Conservation (phyloP, 1,140 invertebrate species). For the Cherax quadricarinatus region DNA sequence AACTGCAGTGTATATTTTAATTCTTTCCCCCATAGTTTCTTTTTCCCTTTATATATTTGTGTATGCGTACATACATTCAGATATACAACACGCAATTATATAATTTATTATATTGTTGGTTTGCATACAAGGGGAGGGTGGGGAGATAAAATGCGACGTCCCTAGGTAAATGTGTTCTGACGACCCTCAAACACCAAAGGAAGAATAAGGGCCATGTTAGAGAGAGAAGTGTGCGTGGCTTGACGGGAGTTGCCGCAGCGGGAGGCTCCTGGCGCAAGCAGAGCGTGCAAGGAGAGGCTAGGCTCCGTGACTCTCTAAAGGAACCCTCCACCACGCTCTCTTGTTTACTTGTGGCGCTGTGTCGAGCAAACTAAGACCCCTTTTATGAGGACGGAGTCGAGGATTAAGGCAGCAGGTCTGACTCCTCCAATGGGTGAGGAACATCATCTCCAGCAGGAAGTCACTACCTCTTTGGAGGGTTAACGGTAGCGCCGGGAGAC, state of each 20-base stretch:
- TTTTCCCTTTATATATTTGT: no score
- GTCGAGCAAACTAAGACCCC: constrained; percentile 7
- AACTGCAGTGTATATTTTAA: no score
- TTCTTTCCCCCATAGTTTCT: no score
- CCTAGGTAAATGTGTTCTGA: no score
- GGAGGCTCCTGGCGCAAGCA: neutral
- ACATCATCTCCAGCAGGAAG: no score
- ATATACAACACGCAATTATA: no score
- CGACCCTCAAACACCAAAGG: no score
- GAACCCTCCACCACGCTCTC: neutral
- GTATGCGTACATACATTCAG: no score
- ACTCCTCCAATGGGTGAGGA: neutral
- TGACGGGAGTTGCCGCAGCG: neutral
- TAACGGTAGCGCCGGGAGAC: neutral
- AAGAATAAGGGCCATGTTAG: no score
- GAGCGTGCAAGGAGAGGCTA: neutral
- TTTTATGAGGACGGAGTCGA: constrained; percentile 3
- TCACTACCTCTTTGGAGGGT: neutral
- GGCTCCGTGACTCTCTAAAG: neutral
- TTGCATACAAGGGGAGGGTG: no score
- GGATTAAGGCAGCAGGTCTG: neutral
- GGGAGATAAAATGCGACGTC: no score
- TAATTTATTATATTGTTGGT: no score
- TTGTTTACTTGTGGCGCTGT: neutral
- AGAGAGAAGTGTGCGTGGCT: neutral